These are phyloP conservation scores for Trissolcus japonicus DNA, from an alignment of 2,888 invertebrate species.

Conservation along the genomic window DNA sequence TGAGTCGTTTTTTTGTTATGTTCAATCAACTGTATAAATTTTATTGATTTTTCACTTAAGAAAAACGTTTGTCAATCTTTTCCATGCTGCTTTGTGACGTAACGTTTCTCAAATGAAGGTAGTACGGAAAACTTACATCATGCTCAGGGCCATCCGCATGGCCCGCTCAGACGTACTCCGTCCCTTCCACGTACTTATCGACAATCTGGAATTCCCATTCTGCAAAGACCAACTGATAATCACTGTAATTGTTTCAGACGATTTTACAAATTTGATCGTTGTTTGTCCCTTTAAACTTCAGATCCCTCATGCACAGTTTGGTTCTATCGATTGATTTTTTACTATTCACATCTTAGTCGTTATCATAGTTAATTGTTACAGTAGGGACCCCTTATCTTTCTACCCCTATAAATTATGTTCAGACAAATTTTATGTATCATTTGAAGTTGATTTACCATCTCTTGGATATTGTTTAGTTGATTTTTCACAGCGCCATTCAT, in stretches of 20 bases:
- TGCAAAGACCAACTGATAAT: slow-evolving; percentile 75
- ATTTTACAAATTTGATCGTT: slow-evolving; percentile 1
- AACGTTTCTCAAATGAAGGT: slow-evolving; percentile 75
- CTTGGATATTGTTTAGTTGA: too few species aligned
- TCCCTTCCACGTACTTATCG: slow-evolving; percentile 80
- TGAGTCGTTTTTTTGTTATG: slow-evolving; percentile 9
- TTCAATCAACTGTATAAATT: slow-evolving; percentile 7
- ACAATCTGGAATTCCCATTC: slow-evolving; percentile 81
- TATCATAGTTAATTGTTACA: too few species aligned
- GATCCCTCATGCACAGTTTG: neutral
- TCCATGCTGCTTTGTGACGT: slow-evolving; percentile 73
- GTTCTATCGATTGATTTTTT: neutral
- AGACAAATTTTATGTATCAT: too few species aligned
- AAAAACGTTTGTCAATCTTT: slow-evolving; percentile 59
- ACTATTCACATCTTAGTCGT: neutral
- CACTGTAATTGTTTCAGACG: slow-evolving; percentile 70
- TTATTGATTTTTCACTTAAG: slow-evolving; percentile 40
- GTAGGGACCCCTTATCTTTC: too few species aligned
- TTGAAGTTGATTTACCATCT: too few species aligned
- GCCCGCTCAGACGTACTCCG: slow-evolving; percentile 79
- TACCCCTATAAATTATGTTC: too few species aligned
- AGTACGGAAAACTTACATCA: slow-evolving; percentile 81
- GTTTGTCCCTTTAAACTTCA: neutral
- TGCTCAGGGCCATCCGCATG: slow-evolving; percentile 71
- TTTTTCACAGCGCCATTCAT: too few species aligned